Evolutionary conservation across 2,113 vertebrate species (phyloP), one percentile per base, ranked within the genome.

Genomic region (Rhinolophus ferrumequinum): DNA sequence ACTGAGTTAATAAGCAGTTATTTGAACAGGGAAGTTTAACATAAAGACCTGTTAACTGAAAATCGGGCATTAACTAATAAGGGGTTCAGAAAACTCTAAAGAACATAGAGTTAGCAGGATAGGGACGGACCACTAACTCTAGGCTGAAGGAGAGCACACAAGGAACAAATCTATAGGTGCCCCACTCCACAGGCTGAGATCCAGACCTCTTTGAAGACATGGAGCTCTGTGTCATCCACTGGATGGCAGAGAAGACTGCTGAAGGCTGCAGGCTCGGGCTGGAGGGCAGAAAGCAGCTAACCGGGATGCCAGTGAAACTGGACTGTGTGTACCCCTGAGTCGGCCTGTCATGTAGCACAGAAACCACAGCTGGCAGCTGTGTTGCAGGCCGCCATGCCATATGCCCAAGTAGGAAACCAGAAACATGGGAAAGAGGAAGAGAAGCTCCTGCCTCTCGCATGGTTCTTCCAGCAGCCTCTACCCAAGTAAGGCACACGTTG

Each of bases 1-100:
- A 75, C 33, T 52, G 16, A 44, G 38, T 52, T 66, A n/a, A 30
- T 77, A 67, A 95, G 33, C 8, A 72, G 22, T 79, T 44, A 47
- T 54, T n/a, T 62, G 26, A 70, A 64, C 16, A 84, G 5, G 41
- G 18, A 93, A 72, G 11, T 38, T 88, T 67, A 75, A 58, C 22
- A 75, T 73, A 58, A 88, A 90, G 41, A 77, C 50, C 50, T 75
- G 18, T 30, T 84, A 84, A 88, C 24, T 83, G 41, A 13, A n/a
- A 67, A 24, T 54, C 81, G 14, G 6, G 22, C 21, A 50, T 82
- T 56, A 79, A 60, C 21, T 81, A 50, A 93, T 58, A 41, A 41
- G 19, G 8, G 14, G 6, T 41, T 60, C 50, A 28, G 28, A 75
- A 64, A 93, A 84, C 41, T 44, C 24, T 24, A 52, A 54, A 90